Conservation (phyloP, 2,888 invertebrate species). For the Calliopum simillimum region DNA sequence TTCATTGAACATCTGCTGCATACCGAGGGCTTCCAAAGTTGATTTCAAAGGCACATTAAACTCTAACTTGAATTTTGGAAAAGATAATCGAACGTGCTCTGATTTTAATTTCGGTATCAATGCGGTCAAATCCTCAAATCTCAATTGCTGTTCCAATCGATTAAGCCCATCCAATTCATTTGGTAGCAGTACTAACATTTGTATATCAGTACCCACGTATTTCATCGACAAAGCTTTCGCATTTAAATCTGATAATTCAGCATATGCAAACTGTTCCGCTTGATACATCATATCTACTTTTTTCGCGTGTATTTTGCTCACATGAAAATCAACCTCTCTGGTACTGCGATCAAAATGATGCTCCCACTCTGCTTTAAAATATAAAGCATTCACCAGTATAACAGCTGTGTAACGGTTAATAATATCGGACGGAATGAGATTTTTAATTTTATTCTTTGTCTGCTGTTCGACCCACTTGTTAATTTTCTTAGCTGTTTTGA, state of each 20-base stretch:
- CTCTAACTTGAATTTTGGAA: conserved; percentile 87
- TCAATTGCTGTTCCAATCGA: conserved; percentile 73
- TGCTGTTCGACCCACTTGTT: conserved; percentile 87
- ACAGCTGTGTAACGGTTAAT: conserved; percentile 71
- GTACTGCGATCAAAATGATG: too few relatives aligned
- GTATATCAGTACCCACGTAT: too few relatives aligned
- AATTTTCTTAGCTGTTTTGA: conserved; percentile 71
- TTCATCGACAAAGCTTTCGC: too few relatives aligned
- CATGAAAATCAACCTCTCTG: too few relatives aligned
- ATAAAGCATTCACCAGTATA: conserved; percentile 84
- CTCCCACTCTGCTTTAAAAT: conserved; percentile 85
- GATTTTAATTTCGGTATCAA: conserved; percentile 68
- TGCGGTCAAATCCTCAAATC: too few relatives aligned
- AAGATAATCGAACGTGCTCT: conserved; percentile 70
- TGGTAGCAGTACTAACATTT: conserved; percentile 83
- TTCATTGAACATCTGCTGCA: conserved; percentile 72
- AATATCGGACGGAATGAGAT: conserved; percentile 74
- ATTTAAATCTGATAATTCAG: conserved; percentile 67
- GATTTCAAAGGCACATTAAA: conserved; percentile 74
- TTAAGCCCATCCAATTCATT: conserved; percentile 74
- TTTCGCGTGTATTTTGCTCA: too few relatives aligned
- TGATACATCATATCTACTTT: conserved; percentile 80
- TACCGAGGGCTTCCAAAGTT: too few relatives aligned
- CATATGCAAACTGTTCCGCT: conserved; percentile 67
- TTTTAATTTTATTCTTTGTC: too few relatives aligned